Percentiles rank a stretch among this genome's conserved stretches.
These are phyloP conservation scores for Trichechus manatus DNA, from an alignment of 2,113 vertebrate genomes.

Conservation along the genomic window DNA sequence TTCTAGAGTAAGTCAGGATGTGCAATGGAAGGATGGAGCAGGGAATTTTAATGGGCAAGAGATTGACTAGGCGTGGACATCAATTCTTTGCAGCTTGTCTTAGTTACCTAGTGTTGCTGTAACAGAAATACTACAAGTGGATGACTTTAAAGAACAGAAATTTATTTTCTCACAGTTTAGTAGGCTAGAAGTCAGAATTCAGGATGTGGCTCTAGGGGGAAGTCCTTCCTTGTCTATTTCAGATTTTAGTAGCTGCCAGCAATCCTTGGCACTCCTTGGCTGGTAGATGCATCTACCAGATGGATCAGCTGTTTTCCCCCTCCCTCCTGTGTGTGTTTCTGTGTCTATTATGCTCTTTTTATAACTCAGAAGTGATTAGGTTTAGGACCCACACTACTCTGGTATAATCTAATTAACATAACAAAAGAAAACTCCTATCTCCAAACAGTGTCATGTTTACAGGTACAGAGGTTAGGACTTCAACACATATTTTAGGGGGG, in stretches of 20 bases:
- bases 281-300: too few species aligned
- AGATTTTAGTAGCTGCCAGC: background rate
- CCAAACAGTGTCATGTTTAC: background rate
- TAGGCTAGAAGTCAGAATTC: background rate
- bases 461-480: background rate
- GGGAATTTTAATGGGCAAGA: background rate
- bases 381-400: background rate
- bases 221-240: background rate
- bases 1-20: background rate
- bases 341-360: background rate
- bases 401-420: background rate
- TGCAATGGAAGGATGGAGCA: background rate
- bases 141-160: background rate
- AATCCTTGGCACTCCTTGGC: too few species aligned
- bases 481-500: too few species aligned
- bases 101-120: too few species aligned
- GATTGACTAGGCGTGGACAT: background rate
- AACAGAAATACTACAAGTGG: background rate
- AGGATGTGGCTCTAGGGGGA: background rate
- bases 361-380: background rate
- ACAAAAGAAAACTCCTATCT: background rate
- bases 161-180: background rate
- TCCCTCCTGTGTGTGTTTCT: background rate
- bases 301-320: too few species aligned
- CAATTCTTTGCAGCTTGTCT: background rate